Conservation (phyloP, 2,888 invertebrate species). For the Yponomeuta plumbellus region DNA sequence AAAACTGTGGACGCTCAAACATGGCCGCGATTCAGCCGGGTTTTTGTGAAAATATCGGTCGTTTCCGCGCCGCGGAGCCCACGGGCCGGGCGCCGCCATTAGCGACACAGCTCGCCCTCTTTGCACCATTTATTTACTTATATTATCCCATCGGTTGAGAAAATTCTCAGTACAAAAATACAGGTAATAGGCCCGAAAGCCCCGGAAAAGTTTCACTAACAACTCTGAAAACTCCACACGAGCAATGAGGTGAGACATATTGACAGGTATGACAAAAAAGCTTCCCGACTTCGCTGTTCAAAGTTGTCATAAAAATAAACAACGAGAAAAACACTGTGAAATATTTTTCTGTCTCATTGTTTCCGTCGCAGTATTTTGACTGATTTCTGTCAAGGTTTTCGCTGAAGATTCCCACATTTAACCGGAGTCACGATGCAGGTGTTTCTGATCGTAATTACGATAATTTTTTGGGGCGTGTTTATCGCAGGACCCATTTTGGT, state of each 20-base stretch:
- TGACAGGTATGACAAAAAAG: neutral
- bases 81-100: neutral
- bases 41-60: neutral
- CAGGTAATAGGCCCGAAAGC: neutral
- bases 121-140: neutral
- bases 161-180: too few relatives aligned
- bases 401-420: neutral
- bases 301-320: neutral
- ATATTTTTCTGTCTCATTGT: neutral
- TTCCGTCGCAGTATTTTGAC: neutral
- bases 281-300: neutral
- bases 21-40: too few relatives aligned
- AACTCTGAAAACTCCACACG: neutral
- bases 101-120: neutral
- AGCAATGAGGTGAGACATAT: neutral
- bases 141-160: too few relatives aligned
- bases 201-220: neutral
- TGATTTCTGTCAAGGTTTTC: neutral
- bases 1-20: too few relatives aligned
- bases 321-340: neutral
- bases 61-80: neutral
- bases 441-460: neutral
- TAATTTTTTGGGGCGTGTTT: neutral
- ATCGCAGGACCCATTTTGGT: neutral
- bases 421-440: neutral